phyloP scores from a whole-genome alignment of 2,113 vertebrate genomes.

The Empidonax traillii region DNA sequence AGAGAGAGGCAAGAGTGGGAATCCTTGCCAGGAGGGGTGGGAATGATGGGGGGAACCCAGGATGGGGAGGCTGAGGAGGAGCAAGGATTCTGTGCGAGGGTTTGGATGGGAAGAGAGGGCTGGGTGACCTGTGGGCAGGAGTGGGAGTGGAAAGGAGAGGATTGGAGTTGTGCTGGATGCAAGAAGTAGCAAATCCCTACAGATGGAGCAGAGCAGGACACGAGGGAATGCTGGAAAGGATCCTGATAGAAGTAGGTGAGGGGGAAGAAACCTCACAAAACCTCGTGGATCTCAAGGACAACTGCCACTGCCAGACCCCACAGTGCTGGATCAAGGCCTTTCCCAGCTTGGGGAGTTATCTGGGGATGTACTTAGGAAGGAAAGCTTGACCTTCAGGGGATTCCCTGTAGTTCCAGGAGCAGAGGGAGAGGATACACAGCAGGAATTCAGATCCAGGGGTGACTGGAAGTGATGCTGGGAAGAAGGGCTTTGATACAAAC shows the following conservation, averaged over 20 bases:
- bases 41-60: neutral
- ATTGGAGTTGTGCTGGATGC: neutral
- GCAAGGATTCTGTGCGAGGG: neutral
- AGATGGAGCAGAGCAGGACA: neutral
- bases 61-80: neutral
- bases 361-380: neutral
- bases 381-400: neutral
- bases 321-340: neutral
- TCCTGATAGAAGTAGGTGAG: neutral
- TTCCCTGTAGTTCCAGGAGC: neutral
- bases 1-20: neutral
- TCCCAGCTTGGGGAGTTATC: neutral
- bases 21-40: neutral
- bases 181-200: neutral
- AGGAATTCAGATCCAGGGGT: neutral
- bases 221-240: neutral
- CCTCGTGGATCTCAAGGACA: neutral
- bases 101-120: neutral
- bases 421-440: neutral
- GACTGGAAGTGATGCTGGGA: neutral
- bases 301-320: neutral
- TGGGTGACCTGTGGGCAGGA: neutral
- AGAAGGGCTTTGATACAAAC: neutral
- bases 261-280: neutral
- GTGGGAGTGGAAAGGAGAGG: neutral